phyloP scores from a whole-genome alignment of 2,113 vertebrate species.

The Neogale vison region DNA sequence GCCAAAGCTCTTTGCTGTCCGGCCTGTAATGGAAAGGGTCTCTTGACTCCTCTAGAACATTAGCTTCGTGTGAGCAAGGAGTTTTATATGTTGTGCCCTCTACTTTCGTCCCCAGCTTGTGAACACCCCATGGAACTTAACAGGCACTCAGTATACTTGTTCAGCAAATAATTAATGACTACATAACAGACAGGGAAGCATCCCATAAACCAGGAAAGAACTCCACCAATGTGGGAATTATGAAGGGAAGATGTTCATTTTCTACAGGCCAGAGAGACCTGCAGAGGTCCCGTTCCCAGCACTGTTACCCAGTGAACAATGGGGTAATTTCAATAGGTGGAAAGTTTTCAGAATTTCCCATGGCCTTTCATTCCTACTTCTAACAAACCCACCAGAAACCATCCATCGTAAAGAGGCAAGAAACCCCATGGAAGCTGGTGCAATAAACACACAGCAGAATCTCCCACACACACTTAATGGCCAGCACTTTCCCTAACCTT shows the following conservation, averaged over 20 bases:
- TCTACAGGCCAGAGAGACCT: not conserved
- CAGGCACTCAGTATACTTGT: not conserved
- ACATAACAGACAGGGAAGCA: not conserved
- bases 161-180: not conserved
- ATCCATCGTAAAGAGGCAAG: not conserved
- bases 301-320: not conserved
- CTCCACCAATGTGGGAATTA: not conserved
- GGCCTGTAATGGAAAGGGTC: rapidly evolving
- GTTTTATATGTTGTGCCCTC: not conserved
- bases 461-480: rapidly evolving
- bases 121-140: not conserved
- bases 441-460: not conserved
- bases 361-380: not conserved
- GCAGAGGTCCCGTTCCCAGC: not conserved
- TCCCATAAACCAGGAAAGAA: not conserved
- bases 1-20: not conserved
- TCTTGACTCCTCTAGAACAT: rapidly evolving
- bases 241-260: not conserved
- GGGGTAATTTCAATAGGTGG: not conserved
- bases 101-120: no score
- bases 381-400: not conserved
- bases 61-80: not conserved
- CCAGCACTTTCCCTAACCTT: not conserved
- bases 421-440: not conserved
- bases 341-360: rapidly evolving